Evolutionary conservation across 2,888 invertebrate genomes (phyloP).

Genomic region (Ctena decussata): DNA sequence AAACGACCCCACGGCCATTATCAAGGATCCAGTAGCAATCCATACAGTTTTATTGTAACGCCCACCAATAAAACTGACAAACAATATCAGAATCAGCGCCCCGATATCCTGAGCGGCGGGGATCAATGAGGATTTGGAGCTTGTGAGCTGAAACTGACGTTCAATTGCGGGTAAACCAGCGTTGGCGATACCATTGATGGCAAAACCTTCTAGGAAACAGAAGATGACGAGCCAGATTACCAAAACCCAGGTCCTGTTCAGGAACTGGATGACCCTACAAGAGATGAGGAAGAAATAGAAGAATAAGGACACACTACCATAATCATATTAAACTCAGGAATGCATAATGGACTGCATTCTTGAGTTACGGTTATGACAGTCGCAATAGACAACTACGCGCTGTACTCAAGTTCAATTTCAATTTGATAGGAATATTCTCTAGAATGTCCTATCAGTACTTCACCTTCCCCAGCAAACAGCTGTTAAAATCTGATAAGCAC

Average conservation of each 20-base stretch:
- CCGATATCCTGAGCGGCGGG: constrained; percentile 69
- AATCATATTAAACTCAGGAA: too few relatives aligned
- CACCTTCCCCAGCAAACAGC: too few relatives aligned
- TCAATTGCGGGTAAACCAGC: constrained; percentile 72
- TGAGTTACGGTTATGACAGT: too few relatives aligned
- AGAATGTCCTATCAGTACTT: too few relatives aligned
- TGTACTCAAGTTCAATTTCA: too few relatives aligned
- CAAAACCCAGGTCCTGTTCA: constrained; percentile 67
- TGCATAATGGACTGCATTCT: too few relatives aligned
- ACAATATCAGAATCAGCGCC: constrained; percentile 68
- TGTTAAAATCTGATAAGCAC: too few relatives aligned
- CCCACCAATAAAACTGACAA: constrained; percentile 72
- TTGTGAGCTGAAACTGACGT: constrained; percentile 71
- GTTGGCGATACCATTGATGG: constrained; percentile 75
- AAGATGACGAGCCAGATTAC: constrained; percentile 67
- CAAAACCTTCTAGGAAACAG: constrained; percentile 74
- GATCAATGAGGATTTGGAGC: constrained; percentile 66
- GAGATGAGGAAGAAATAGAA: too few relatives aligned
- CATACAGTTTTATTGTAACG: constrained; percentile 68
- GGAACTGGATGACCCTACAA: constrained; percentile 63
- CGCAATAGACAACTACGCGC: too few relatives aligned
- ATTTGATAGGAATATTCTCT: too few relatives aligned
- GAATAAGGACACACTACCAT: too few relatives aligned
- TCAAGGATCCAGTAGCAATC: constrained; percentile 69
- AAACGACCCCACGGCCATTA: constrained; percentile 74